Base-by-base conservation (phyloP, 2,888 invertebrate species). In the Polyploca ridens region DNA sequence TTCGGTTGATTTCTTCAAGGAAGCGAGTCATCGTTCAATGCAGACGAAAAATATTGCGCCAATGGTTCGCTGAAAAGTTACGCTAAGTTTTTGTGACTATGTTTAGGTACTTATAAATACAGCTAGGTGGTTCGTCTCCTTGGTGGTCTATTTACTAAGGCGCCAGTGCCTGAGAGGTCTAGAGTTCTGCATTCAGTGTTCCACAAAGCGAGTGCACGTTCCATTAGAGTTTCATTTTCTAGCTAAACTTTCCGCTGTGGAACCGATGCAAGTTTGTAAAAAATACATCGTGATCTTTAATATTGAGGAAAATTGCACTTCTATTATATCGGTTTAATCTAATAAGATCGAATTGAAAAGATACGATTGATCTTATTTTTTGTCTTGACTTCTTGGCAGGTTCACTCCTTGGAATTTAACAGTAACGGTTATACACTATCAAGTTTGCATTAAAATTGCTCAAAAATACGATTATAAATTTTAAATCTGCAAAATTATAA, bases 1-100 rank as follows among this genome's bases (percentile, higher is more conserved):
- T 89, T 86, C 79, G 87, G 77, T 86, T 87, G 83, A 88, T 86
- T 89, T 89, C 84, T 83, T 86, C 73, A 71, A 80, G 84, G 84
- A 88, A 79, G 77, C 83, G 77, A 82, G 76, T 82, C 80, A 80
- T 80, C 80, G 77, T 71, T 80, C 73, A 76, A 75, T 79, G 76
- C 73, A 81, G 78, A 75, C 77, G 75, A 76, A 44, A 78, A 79
- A 71, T 74, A 71, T 81, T 81, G 76, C 76, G 72, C 68, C 69
- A 76, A 62, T 33, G n/a, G 49, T 60, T 64, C 73, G 70, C 68
- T 62, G 35, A 63, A 72, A 72, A 71, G 62, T 16, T 54, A 33
- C 62, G 13, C 33, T n/a, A 16, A 62, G 54, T 54, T 33, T 19
- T 54, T 57, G 16, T 62, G 35, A 54, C 33, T 44, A 44, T 44